phyloP scores from a whole-genome alignment of 2,888 invertebrate species.

The Drosophila borborema region DNA sequence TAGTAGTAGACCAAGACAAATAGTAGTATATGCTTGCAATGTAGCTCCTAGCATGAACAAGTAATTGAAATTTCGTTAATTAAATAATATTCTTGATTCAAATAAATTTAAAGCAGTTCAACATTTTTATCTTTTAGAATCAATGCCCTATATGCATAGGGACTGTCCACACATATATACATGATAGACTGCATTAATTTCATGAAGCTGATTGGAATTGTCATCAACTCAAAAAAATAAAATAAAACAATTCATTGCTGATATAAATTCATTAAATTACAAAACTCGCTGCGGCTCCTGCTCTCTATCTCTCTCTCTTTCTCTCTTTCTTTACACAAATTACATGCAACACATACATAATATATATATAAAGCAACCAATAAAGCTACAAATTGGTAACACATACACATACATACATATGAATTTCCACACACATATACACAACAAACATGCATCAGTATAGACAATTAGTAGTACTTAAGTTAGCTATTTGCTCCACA shows the following conservation, averaged over 20 bases:
- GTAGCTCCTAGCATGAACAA: conserved; percentile 66
- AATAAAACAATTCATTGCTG: conserved; percentile 24
- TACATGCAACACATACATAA: conserved; percentile 26
- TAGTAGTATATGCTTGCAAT: conserved; percentile 50
- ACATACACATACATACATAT: conserved; percentile 17
- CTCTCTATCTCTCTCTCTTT: conserved; percentile 16
- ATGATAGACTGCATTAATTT: conserved; percentile 1
- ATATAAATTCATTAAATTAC: conserved; percentile 20
- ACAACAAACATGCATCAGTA: conserved; percentile 27
- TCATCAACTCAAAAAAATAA: conserved; percentile 19
- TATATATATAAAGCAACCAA: conserved; percentile 36
- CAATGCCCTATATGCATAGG: background rate
- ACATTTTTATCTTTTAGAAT: background rate
- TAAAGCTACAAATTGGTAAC: conserved; percentile 59
- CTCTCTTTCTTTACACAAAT: conserved; percentile 12
- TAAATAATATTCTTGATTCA: conserved; percentile 22
- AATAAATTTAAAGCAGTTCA: background rate
- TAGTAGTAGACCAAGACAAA: conserved; percentile 20
- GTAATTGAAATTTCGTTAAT: conserved; percentile 1
- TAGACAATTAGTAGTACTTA: conserved; percentile 44
- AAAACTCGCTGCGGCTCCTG: conserved; percentile 14
- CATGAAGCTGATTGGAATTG: conserved; percentile 13
- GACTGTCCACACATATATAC: background rate
- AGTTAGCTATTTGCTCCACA: conserved; percentile 36
- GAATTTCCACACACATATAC: conserved; percentile 9